Base-by-base conservation (phyloP, 2,888 invertebrate species). In the Polyommatus icarus region DNA sequence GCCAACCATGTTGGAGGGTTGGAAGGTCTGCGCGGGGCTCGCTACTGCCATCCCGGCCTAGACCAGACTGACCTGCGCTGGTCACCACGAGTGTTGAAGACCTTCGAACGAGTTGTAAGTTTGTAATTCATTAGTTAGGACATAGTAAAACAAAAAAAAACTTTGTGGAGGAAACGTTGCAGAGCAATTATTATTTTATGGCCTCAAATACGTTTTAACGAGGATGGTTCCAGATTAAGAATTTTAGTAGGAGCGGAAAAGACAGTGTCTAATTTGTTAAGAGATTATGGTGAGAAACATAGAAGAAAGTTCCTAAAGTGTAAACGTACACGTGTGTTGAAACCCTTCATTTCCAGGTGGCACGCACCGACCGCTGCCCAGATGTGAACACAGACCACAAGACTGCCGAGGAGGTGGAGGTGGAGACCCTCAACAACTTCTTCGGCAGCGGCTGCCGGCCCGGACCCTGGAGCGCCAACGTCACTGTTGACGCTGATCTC, bases 381-480 rank as follows among this genome's bases (percentile, higher is more conserved):
- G 84, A 86, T 0, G 79, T 79, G 0, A 80, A 85, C 1, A 82
- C 83, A 0, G 80, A 81, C 0, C 83, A 83, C 20, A 89, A 87
- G 79, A 94, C 95, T 0, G 88, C 95, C 10, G 93, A 94, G 0
- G 95, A 96, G 85, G 86, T 96, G 82, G 96, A 97, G 80, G 92
- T 96, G 32, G 91, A 94, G 71, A 94, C 95, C 2, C 91, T 97
- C 0, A 93, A 91, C 76, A 84, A 87, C 0, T 96, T 96, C 92
- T 97, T 97, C 91, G 94, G 95, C 0, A 90, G 93, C 0, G 96
- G 96, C 79, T 98, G 97, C 89, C 94, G 97, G 76, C 97, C 97
- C 6, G 97, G 97, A 0, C 85, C 89, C 0, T 97, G 97, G 97
- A 95, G 95, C 4, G 84, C 91, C 29, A 95, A 96, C 80, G 80